Evolutionary conservation across 2,888 invertebrate genomes (phyloP), one percentile per base, ranked within the genome.

Genomic region (Scaptomyza parva): DNA sequence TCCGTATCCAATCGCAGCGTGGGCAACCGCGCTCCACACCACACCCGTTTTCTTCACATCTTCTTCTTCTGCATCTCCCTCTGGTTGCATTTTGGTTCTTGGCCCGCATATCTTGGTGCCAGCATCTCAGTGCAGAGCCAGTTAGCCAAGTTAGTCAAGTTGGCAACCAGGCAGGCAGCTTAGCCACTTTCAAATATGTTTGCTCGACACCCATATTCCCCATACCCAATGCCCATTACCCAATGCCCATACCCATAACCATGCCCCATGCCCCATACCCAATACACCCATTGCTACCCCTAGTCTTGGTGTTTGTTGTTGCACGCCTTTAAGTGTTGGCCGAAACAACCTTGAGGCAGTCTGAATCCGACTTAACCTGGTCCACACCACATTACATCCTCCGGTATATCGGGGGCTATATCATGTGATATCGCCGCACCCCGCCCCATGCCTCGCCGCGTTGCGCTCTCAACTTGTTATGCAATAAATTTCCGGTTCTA

Each of bases 401-500:
- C 41, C 20, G 44, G 40, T 35, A 51, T 48, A 37, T 37, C 37
- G 52, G 37, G 43, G 43, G 58, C 77, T 75, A 66, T 78, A 71
- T 74, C 78, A 78, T 78, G 63, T 76, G 70, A 73, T 70, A 78
- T 74, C 44, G n/a, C n/a, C n/a, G n/a, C n/a, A n/a, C n/a, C n/a
- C n/a, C n/a, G n/a, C n/a, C n/a, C n/a, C n/a, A n/a, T n/a, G n/a
- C n/a, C n/a, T n/a, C n/a, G n/a, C n/a, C n/a, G 80, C 47, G 84
- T 44, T 77, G 61, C 57, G 52, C 59, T 37, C 53, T 66, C 71
- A 79, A 70, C 88, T 82, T 88, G 88, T 86, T 88, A 86, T 86
- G 88, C 86, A 86, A 87, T 88, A 88, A 87, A 85, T 86, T 77
- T 88, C 85, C 85, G 88, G 88, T 85, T 87, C 78, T 82, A 78